Conservation (phyloP, 2,113 vertebrate genomes). For the Channa maculata region DNA sequence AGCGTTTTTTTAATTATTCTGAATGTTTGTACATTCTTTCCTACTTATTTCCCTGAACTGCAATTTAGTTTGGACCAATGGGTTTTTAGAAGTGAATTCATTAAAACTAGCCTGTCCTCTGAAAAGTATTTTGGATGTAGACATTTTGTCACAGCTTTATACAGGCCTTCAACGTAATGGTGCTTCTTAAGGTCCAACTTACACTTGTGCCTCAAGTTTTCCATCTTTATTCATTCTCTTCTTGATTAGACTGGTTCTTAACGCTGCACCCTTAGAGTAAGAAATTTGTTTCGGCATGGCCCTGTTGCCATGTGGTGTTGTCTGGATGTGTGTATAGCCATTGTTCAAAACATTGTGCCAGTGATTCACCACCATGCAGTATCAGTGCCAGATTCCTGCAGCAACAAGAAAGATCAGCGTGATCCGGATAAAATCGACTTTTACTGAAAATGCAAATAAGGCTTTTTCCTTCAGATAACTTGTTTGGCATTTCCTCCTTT, state of each 20-base stretch:
- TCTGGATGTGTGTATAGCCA: slow-evolving; percentile 31
- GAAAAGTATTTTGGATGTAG: too few relatives aligned
- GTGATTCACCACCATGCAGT: slow-evolving; percentile 59
- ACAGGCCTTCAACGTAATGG: too few relatives aligned
- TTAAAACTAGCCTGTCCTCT: too few relatives aligned
- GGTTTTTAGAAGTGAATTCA: too few relatives aligned
- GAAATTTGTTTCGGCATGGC: slow-evolving; percentile 31
- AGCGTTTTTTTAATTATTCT: too few relatives aligned
- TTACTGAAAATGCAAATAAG: background rate
- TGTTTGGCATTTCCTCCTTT: background rate
- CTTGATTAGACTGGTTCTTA: background rate
- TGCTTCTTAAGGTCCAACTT: background rate
- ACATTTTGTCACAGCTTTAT: too few relatives aligned
- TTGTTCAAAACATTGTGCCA: slow-evolving; percentile 38
- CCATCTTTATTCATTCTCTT: background rate
- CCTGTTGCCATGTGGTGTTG: slow-evolving; percentile 35
- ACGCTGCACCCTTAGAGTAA: background rate
- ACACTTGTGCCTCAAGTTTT: background rate
- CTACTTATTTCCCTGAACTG: too few relatives aligned
- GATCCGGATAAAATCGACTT: background rate
- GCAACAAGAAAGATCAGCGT: too few relatives aligned
- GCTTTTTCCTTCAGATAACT: too few relatives aligned
- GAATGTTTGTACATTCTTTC: too few relatives aligned
- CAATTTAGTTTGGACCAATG: too few relatives aligned
- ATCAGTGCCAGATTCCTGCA: background rate